A percentile compares a stretch with the other conserved stretches of the same genome.
Evolutionary conservation across 1,140 invertebrate genomes (phyloP).

Genomic region (Linepithema humile): DNA sequence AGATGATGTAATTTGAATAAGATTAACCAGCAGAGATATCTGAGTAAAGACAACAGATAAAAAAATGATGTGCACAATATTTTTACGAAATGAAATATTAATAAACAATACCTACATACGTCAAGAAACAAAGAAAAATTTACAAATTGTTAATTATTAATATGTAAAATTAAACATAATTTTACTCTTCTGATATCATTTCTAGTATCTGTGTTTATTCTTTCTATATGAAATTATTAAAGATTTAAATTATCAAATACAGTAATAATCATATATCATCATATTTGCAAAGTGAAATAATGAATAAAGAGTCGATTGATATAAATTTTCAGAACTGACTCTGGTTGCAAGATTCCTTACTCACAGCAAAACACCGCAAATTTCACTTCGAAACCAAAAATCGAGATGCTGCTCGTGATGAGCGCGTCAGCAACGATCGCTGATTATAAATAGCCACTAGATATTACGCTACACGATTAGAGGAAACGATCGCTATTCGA

Average conservation of each 20-base stretch:
- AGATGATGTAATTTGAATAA: slow-evolving; percentile 18
- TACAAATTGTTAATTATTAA: background rate
- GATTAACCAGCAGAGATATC: background rate
- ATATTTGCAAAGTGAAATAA: background rate
- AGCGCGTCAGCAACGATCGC: background rate
- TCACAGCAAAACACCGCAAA: background rate
- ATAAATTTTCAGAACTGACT: background rate
- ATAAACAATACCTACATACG: background rate
- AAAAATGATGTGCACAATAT: background rate
- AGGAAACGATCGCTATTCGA: slow-evolving; percentile 26
- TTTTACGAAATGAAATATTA: background rate
- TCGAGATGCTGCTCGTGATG: background rate
- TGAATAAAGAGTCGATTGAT: background rate
- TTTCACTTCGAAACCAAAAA: background rate
- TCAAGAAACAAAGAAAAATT: background rate
- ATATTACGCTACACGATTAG: background rate
- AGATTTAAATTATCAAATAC: background rate
- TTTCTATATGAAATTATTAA: background rate
- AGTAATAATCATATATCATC: too few relatives aligned
- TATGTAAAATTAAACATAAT: background rate
- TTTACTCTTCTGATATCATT: background rate
- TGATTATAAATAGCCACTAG: background rate
- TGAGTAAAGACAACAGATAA: background rate
- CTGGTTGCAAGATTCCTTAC: background rate
- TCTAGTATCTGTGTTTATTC: background rate